phyloP scores from a whole-genome alignment of 92 coral and sea anemone genomes.

The Parazoanthus atlanticus region DNA sequence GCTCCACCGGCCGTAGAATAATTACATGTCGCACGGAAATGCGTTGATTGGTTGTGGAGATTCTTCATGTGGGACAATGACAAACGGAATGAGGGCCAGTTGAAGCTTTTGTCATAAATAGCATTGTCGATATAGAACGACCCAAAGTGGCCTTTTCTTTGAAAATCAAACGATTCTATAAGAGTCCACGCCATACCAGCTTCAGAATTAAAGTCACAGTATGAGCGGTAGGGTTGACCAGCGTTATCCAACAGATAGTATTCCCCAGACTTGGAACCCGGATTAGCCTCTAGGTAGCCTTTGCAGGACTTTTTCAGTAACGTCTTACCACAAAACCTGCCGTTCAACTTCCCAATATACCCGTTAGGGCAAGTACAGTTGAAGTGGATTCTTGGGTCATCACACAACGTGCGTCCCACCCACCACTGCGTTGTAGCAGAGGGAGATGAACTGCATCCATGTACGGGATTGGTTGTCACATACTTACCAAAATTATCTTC shows the following conservation, averaged over 20 bases:
- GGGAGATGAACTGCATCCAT: conserved; percentile 8
- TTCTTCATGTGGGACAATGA: conserved; percentile 3
- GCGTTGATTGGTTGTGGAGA: conserved; percentile 8
- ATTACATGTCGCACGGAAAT: conserved; percentile 47
- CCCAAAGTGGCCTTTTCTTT: background rate
- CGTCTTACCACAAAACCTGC: conserved; percentile 19
- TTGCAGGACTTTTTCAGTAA: conserved; percentile 26
- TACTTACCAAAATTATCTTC: conserved; percentile 30
- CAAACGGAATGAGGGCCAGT: conserved; percentile 44
- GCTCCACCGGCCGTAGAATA: background rate
- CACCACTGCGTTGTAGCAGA: conserved; percentile 38
- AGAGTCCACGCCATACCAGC: conserved; percentile 48
- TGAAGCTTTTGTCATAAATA: background rate
- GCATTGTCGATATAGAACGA: conserved; percentile 10
- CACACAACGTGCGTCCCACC: conserved; percentile 34
- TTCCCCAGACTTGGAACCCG: conserved; percentile 18
- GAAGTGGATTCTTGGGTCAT: conserved; percentile 2
- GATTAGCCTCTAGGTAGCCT: background rate
- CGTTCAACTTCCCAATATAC: conserved; percentile 3
- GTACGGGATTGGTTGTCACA: conserved; percentile 3
- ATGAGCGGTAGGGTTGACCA: background rate
- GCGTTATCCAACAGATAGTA: conserved; percentile 5
- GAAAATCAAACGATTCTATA: conserved; percentile 28
- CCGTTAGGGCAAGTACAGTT: conserved; percentile 41
- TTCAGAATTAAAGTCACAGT: conserved; percentile 44